A percentile compares a stretch with the other conserved stretches of the same genome.
Conservation (phyloP, 2,797 vertebrate genomes). For the Tapirus indicus region DNA sequence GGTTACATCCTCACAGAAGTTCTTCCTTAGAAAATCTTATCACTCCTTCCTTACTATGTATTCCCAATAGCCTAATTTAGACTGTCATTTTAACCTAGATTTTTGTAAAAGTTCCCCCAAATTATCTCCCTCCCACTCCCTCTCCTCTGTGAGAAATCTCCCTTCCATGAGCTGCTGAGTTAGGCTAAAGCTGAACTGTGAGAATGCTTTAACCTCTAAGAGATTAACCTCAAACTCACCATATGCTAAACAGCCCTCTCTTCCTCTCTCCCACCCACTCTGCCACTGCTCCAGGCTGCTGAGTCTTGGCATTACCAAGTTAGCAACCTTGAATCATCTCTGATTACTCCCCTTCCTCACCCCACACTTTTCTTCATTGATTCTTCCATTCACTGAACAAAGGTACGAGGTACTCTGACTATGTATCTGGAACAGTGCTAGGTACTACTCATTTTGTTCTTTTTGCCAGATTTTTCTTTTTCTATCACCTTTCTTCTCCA, state of each 20-base stretch:
- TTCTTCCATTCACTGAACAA: background rate
- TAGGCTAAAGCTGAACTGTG: background rate
- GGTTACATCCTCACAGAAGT: slow-evolving; percentile 16
- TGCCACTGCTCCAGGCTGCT: background rate
- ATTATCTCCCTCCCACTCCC: background rate
- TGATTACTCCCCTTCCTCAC: background rate
- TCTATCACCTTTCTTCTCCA: background rate
- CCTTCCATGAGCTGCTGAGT: background rate
- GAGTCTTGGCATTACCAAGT: background rate
- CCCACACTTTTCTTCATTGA: background rate
- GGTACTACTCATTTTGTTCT: background rate
- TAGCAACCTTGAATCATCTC: background rate
- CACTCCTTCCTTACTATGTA: background rate
- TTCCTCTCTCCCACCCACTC: background rate
- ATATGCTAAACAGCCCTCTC: background rate
- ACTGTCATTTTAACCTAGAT: background rate
- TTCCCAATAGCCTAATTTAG: background rate
- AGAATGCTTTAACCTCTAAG: background rate
- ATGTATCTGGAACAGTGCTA: background rate
- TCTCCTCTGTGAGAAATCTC: background rate
- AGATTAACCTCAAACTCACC: background rate
- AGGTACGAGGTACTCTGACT: background rate
- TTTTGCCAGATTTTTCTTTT: background rate
- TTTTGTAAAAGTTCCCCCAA: background rate
- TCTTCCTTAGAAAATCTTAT: background rate